Conservation (phyloP, 2,113 vertebrate genomes). For the Esox niger region DNA sequence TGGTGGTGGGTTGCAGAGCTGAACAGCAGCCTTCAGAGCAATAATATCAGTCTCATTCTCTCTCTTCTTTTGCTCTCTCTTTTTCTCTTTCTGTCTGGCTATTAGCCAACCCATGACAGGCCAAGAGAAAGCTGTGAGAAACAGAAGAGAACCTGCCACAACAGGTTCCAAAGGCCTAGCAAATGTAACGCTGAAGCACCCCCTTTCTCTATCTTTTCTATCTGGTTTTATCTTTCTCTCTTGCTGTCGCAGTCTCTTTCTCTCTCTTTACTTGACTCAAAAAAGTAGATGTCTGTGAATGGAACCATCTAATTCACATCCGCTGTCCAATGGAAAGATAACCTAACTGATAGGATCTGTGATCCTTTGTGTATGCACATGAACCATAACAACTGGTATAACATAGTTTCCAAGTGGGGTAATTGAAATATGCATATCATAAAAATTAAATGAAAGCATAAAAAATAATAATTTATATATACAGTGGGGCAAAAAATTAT, state of each 20-base stretch:
- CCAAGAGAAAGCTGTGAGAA: constrained; percentile 9
- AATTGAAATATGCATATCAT: no score
- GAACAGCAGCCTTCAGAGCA: not conserved
- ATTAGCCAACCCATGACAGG: constrained; percentile 18
- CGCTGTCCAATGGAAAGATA: constrained; percentile 38
- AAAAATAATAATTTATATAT: no score
- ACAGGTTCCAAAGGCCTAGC: constrained; percentile 65
- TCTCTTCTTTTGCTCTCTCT: not conserved
- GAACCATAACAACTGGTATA: no score
- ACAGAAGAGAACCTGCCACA: constrained; percentile 56
- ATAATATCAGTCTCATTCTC: constrained; percentile 1
- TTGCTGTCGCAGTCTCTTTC: constrained; percentile 6
- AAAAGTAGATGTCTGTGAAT: constrained; percentile 24
- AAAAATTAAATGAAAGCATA: no score
- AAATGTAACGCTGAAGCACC: constrained; percentile 37
- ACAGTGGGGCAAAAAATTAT: no score
- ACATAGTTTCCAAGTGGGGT: no score
- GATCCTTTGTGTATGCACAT: constrained; percentile 6
- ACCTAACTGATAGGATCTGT: constrained; percentile 27
- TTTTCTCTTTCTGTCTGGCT: constrained; percentile 29
- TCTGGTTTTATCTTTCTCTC: no score
- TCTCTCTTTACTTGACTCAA: constrained; percentile 49
- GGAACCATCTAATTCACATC: not conserved
- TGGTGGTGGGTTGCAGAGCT: not conserved
- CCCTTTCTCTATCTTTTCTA: no score